Evolutionary conservation across 2,113 vertebrate genomes (phyloP), one percentile per base, ranked within the genome.

Genomic region (Pteropus alecto): DNA sequence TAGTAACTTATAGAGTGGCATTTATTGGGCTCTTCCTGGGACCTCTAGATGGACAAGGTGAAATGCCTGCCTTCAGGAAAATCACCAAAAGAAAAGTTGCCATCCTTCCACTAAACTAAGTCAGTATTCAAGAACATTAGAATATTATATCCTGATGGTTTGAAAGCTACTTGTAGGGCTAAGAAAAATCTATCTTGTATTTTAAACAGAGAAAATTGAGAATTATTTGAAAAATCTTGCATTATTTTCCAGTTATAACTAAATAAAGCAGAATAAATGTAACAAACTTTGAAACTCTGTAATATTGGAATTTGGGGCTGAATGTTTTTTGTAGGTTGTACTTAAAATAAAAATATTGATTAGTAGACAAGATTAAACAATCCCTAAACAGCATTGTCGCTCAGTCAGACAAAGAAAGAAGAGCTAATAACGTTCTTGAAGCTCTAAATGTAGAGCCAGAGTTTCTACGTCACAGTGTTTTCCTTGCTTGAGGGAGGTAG

Each of bases 291-390:
- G 71, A 92, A 86, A 76, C 21, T 76, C 60, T 51, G 2, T 77
- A 58, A 92, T 71, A 41, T 22, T 70, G n/a, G 70, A 65, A 74
- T 74, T 88, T 58, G 33, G 58, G 8, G 9, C 13, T 74, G 46
- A 87, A 87, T 84, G 73, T 14, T 90, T 63, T 67, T 89, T 78
- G 33, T 85, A 92, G 46, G 43, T 18, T 92, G 15, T 60, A 51
- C 74, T 89, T 95, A 58, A 71, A 87, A 67, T 68, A 93, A 86
- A 68, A 93, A 79, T 51, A 92, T 30, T 87, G 65, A 90, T 79
- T 41, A 90, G 71, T n/a, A 65, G 61, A 46, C 21, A 74, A 87
- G n/a, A 84, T 74, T 82, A 84, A 54, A 71, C 24, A 28, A 16
- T 86, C 58, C 46, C 41, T 60, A 61, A 46, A 33, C 24, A 67